Percentiles rank a stretch among this genome's conserved stretches.
Conservation (phyloP, 1,140 invertebrate genomes). For the Cardiocondyla obscurior region DNA sequence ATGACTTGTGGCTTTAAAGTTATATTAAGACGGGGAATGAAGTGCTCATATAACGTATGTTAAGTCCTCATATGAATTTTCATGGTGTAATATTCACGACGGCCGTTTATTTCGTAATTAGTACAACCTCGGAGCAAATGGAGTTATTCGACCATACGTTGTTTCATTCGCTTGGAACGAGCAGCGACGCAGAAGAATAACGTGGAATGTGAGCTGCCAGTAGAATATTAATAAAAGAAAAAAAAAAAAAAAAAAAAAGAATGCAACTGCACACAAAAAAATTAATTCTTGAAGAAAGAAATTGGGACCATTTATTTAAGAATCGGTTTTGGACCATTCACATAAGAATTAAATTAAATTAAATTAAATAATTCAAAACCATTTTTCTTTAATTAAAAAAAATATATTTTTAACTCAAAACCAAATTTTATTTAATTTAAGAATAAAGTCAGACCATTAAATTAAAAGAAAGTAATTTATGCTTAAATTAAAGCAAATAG, state of each 20-base stretch:
- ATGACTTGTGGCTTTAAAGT: conserved; percentile 19
- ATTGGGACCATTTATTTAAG: too few relatives aligned
- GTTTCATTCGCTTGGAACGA: conserved; percentile 49
- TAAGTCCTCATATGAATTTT: conserved; percentile 46
- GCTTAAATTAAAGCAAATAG: too few relatives aligned
- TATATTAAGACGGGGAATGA: conserved; percentile 20
- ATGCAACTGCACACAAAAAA: too few relatives aligned
- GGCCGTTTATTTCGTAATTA: conserved; percentile 47
- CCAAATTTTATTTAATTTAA: too few relatives aligned
- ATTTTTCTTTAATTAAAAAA: too few relatives aligned
- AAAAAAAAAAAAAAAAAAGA: conserved; percentile 16
- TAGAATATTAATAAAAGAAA: conserved; percentile 36
- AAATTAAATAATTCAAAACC: too few relatives aligned
- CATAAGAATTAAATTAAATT: too few relatives aligned
- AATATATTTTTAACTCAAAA: too few relatives aligned
- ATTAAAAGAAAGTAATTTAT: too few relatives aligned
- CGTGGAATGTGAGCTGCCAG: not conserved
- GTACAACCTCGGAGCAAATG: conserved; percentile 39
- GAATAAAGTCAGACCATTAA: too few relatives aligned
- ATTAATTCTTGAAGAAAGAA: too few relatives aligned
- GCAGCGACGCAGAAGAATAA: conserved; percentile 59
- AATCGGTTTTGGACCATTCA: too few relatives aligned
- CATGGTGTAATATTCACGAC: conserved; percentile 43
- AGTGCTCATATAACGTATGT: not conserved
- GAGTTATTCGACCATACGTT: conserved; percentile 33